These are phyloP conservation scores for Erithacus rubecula DNA, from an alignment of 2,797 vertebrate species.

Conservation along the genomic window DNA sequence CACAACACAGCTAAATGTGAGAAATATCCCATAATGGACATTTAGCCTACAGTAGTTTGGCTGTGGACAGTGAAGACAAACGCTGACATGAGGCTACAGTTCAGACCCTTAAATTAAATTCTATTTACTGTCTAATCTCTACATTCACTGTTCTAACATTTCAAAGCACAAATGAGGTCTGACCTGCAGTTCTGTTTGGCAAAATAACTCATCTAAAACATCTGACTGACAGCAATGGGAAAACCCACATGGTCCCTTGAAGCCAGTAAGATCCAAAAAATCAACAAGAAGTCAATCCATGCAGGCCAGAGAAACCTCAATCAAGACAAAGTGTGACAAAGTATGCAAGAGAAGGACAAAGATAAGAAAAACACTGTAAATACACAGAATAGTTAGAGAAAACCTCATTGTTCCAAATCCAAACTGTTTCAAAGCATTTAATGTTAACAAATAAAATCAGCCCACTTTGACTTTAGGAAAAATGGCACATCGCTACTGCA, in stretches of 20 bases:
- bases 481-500: background rate
- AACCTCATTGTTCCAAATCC: background rate
- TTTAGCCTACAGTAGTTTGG: background rate
- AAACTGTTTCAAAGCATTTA: background rate
- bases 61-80: background rate
- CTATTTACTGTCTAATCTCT: background rate
- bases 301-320: background rate
- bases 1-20: background rate
- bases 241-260: background rate
- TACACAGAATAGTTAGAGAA: background rate
- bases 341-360: background rate
- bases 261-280: background rate
- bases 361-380: background rate
- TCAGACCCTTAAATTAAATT: background rate
- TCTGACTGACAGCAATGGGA: background rate
- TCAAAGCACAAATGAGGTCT: background rate
- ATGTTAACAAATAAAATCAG: background rate
- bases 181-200: background rate
- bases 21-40: background rate
- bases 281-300: background rate
- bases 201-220: background rate
- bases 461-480: background rate
- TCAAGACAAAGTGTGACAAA: background rate
- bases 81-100: background rate
- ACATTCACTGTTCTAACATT: background rate